Evolutionary conservation across 2,888 invertebrate species (phyloP).

Genomic region (Dasysyrphus tricinctus): DNA sequence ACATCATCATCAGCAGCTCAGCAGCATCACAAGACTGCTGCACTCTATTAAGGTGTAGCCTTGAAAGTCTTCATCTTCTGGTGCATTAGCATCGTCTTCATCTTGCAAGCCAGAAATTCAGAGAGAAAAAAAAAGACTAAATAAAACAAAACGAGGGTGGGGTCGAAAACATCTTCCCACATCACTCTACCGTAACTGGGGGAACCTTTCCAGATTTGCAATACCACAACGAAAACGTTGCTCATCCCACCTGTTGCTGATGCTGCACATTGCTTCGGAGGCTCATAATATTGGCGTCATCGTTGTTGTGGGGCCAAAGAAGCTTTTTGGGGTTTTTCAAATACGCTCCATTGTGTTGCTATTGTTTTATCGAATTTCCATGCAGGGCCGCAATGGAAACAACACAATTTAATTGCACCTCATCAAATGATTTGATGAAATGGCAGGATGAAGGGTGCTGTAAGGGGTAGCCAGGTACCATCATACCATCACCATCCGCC

Average conservation of each 20-base stretch:
- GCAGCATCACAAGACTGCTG: conserved; percentile 1
- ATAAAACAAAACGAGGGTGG: conserved; percentile 41
- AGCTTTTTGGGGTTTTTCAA: conserved; percentile 35
- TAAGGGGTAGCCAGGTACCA: background rate
- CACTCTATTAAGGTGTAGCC: conserved; percentile 49
- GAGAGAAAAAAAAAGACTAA: background rate
- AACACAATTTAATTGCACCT: conserved; percentile 67
- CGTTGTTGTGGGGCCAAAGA: background rate
- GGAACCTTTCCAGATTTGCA: conserved; percentile 54
- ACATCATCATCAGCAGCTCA: conserved; percentile 49
- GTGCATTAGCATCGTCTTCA: conserved; percentile 54
- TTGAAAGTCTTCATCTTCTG: conserved; percentile 63
- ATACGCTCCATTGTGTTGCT: conserved; percentile 48
- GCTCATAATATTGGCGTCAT: conserved; percentile 30
- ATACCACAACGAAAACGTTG: conserved; percentile 12
- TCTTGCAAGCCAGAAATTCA: conserved; percentile 34
- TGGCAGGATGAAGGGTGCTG: background rate
- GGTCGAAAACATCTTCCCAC: conserved; percentile 62
- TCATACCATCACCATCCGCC: conserved; percentile 28
- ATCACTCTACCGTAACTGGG: conserved; percentile 22
- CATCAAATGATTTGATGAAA: conserved; percentile 57
- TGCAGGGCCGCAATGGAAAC: conserved; percentile 38
- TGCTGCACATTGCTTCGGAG: conserved; percentile 43
- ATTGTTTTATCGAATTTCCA: conserved; percentile 55
- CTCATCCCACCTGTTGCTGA: conserved; percentile 60